Evolutionary conservation across 2,888 invertebrate species (phyloP).

Genomic region (Pollenia labialis): DNA sequence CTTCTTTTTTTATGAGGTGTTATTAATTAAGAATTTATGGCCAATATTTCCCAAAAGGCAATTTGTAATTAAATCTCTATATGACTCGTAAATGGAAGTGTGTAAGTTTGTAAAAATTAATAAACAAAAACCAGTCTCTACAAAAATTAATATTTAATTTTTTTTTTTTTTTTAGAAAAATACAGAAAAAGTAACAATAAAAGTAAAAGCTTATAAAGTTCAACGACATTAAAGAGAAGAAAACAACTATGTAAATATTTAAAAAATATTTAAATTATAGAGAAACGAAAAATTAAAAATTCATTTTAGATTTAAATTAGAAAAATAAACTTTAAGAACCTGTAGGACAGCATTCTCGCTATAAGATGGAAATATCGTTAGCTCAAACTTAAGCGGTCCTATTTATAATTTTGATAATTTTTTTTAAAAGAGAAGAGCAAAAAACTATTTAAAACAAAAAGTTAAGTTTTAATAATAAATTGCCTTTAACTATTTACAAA

Average conservation of each 20-base stretch:
- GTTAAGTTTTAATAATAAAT: no score
- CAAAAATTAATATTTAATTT: constrained; percentile 19
- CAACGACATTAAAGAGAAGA: background rate
- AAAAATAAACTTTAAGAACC: constrained; percentile 2
- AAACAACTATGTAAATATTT: constrained; percentile 10
- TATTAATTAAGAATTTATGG: background rate
- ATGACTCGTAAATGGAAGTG: background rate
- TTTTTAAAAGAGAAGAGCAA: no score
- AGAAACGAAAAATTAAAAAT: background rate
- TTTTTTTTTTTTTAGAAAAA: background rate
- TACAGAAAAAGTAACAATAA: background rate
- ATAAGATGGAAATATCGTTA: background rate
- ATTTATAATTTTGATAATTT: no score
- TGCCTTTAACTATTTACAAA: no score
- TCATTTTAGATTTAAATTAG: background rate
- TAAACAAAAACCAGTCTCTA: constrained; percentile 1
- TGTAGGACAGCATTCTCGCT: constrained; percentile 29
- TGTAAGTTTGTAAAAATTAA: background rate
- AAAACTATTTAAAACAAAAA: no score
- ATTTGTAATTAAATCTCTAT: background rate
- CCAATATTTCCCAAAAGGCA: constrained; percentile 15
- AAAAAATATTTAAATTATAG: constrained; percentile 5
- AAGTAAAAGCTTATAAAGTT: constrained; percentile 29
- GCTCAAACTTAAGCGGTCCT: no score
- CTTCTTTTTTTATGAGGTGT: no score